Conservation (phyloP, 1,140 invertebrate species). For the Drosophila trapezifrons region DNA sequence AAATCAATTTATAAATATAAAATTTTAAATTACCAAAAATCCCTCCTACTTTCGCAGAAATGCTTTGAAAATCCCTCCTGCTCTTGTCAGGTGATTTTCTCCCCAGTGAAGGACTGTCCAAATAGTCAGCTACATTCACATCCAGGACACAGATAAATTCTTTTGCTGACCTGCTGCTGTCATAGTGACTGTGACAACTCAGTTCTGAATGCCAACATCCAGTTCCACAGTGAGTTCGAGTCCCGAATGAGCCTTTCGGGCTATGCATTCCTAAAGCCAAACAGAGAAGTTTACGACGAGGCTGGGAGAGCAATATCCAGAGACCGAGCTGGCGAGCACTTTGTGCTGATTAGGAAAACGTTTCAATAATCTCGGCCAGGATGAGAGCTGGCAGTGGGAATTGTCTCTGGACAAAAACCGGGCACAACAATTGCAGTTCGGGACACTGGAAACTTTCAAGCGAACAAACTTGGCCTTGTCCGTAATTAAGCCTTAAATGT, state of each 20-base stretch:
- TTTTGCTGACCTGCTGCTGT: constrained; percentile 48
- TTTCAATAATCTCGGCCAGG: constrained; percentile 67
- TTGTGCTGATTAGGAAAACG: constrained; percentile 77
- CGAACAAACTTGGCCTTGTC: constrained; percentile 54
- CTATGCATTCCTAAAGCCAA: constrained; percentile 53
- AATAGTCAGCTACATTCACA: constrained; percentile 61
- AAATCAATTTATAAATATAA: no score
- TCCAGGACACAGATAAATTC: constrained; percentile 23
- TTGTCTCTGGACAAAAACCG: constrained; percentile 43
- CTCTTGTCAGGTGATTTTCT: not conserved
- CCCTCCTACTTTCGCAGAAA: not conserved
- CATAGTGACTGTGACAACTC: constrained; percentile 62
- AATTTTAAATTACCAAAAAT: no score
- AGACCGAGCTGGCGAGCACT: constrained; percentile 47
- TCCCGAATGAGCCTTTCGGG: constrained; percentile 49
- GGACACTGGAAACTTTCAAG: constrained; percentile 57
- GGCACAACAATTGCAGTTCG: constrained; percentile 62
- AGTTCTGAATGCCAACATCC: constrained; percentile 9
- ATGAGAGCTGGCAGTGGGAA: constrained; percentile 25
- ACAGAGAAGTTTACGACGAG: constrained; percentile 52
- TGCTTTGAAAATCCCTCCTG: not conserved
- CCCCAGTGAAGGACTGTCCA: constrained; percentile 8
- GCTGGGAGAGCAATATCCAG: constrained; percentile 13
- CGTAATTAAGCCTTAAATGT: constrained; percentile 69
- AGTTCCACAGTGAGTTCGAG: not conserved